A percentile compares a stretch with the other conserved stretches of the same genome.
phyloP scores from a whole-genome alignment of 2,113 vertebrate species.

The Australoheros scitulus region DNA sequence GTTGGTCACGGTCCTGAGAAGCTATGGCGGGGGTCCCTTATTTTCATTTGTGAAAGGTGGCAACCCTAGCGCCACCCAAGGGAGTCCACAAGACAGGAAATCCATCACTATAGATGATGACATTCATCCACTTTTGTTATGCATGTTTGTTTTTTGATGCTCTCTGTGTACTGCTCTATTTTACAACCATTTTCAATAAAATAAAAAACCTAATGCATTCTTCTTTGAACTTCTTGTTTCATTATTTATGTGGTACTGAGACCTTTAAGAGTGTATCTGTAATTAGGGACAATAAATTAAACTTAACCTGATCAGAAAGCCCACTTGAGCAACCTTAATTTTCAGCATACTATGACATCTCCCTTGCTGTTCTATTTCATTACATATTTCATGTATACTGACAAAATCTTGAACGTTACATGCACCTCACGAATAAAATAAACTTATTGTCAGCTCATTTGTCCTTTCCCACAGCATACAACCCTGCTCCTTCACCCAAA shows the following conservation, averaged over 20 bases:
- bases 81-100: no score
- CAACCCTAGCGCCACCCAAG: no score
- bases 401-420: neutral
- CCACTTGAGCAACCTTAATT: neutral
- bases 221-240: neutral
- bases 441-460: neutral
- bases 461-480: slow-evolving; percentile 26
- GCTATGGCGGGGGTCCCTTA: no score
- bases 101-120: no score
- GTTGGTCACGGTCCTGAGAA: no score
- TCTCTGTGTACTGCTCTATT: no score
- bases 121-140: no score
- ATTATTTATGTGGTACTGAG: slow-evolving; percentile 1
- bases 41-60: no score
- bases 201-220: no score
- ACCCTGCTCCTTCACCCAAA: neutral
- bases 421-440: slow-evolving; percentile 4
- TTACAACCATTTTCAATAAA: no score
- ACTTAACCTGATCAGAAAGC: neutral
- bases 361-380: neutral
- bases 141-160: no score
- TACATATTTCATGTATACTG: neutral
- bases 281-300: slow-evolving; percentile 6
- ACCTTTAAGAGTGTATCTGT: neutral
- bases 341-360: neutral